Base-by-base conservation (phyloP, 2,888 invertebrate species). In the Rambutsinella grinnellia region DNA sequence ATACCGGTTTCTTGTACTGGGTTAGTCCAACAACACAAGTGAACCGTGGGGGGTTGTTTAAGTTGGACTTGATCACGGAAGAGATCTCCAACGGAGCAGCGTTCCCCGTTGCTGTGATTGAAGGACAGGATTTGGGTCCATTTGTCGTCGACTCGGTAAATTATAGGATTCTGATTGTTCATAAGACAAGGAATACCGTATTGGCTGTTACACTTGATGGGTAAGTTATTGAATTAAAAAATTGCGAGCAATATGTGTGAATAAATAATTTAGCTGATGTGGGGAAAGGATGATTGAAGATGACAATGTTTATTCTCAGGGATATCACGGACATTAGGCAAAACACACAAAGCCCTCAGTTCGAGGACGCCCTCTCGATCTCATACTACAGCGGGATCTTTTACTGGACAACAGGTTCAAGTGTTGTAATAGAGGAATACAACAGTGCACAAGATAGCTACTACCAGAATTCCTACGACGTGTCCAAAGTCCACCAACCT, bases 61-160 rank as follows among this genome's bases (percentile, higher is more conserved):
- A 79, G 56, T 70, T 82, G 53, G 79, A 79, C 51, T 44, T 83
- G 58, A 54, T 72, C 0, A 28, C 63, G 0, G 71, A 79, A 2
- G 72, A 69, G 44, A 61, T 56, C 10, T 2, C 47, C 24, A 72
- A 72, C 26, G 63, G 58, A 10, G 17, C 17, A 10, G 68, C 75
- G 0, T 69, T 58, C 15, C 76, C 77, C 0, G 65, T 81, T 10
- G 63, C 79, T 1, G 86, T 90, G 61, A 88, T 92, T 3, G 89
- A 90, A 60, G 91, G 92, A 80, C 87, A 90, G 0, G 88, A 92
- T 84, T 87, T 95, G n/a, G 93, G 92, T 3, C 92, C 94, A 0
- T 95, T 96, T 85, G 91, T 93, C 0, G 91, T 95, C 0, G 95
- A 96, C 85, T 92, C 93, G 83, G 90, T 91, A 0, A 93, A 94